Evolutionary conservation across 2,797 vertebrate genomes (phyloP).

Genomic region (Carapus acus): DNA sequence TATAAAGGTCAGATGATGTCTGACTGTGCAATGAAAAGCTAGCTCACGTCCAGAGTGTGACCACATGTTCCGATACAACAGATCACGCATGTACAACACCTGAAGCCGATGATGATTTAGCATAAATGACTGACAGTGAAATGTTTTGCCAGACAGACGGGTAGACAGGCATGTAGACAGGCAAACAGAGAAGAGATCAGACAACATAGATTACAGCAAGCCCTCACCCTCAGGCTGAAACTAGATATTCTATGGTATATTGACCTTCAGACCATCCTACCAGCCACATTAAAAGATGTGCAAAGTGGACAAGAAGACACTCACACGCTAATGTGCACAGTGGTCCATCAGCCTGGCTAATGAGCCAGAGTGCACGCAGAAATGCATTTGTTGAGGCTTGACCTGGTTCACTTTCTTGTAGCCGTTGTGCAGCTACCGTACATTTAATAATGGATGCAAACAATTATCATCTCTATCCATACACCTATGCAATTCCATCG

Average conservation of each 20-base stretch:
- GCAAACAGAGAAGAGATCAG: too few relatives aligned
- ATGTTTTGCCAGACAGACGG: background rate
- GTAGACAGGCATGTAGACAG: background rate
- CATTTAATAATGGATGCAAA: background rate
- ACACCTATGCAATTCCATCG: background rate
- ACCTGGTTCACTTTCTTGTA: background rate
- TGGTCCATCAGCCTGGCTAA: conserved; percentile 12
- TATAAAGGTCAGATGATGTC: background rate
- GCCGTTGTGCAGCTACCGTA: too few relatives aligned
- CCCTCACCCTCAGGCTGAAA: conserved; percentile 24
- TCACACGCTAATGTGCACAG: background rate
- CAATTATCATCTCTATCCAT: too few relatives aligned
- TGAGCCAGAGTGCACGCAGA: conserved; percentile 11
- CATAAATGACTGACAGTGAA: background rate
- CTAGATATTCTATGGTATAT: conserved; percentile 25
- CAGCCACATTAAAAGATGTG: conserved; percentile 7
- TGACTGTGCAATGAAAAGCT: background rate
- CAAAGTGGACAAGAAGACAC: background rate
- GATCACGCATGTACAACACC: background rate
- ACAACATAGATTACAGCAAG: conserved; percentile 22
- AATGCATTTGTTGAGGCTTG: background rate
- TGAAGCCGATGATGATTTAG: conserved; percentile 4
- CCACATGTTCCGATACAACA: background rate
- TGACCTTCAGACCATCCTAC: conserved; percentile 43
- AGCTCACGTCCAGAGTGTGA: background rate